Evolutionary conservation across 2,113 vertebrate genomes (phyloP).

Genomic region (Geothlypis trichas): DNA sequence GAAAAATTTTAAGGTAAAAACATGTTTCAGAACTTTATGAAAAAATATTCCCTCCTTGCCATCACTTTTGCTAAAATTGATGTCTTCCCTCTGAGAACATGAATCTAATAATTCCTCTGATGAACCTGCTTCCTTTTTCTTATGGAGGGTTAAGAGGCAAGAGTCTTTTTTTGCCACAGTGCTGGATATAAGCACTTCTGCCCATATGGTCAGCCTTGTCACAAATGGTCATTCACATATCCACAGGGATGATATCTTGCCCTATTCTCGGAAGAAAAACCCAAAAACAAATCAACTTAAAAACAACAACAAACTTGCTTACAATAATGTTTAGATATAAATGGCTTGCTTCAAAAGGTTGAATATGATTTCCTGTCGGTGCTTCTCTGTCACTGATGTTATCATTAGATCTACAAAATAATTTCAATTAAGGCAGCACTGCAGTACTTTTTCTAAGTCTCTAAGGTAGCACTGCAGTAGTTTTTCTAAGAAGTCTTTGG

Average conservation of each 20-base stretch:
- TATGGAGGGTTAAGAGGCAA: background rate
- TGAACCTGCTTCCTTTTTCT: background rate
- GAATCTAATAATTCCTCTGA: background rate
- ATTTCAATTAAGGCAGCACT: background rate
- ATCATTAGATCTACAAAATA: background rate
- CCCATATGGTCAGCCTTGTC: background rate
- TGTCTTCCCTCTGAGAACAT: background rate
- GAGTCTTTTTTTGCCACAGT: background rate
- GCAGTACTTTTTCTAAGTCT: background rate
- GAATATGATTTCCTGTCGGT: background rate
- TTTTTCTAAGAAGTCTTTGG: background rate
- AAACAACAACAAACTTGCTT: background rate
- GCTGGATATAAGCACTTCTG: background rate
- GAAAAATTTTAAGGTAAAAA: background rate
- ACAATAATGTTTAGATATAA: background rate
- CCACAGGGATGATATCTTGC: background rate
- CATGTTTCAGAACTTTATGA: background rate
- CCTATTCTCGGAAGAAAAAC: background rate
- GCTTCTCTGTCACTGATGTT: fast-evolving
- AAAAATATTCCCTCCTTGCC: background rate
- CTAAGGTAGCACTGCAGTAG: background rate
- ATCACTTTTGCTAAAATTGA: background rate
- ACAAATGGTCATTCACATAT: background rate
- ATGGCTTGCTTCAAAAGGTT: background rate
- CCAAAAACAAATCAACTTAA: background rate